Evolutionary conservation across 2,888 invertebrate species (phyloP).

Genomic region (Trachelus stipa): DNA sequence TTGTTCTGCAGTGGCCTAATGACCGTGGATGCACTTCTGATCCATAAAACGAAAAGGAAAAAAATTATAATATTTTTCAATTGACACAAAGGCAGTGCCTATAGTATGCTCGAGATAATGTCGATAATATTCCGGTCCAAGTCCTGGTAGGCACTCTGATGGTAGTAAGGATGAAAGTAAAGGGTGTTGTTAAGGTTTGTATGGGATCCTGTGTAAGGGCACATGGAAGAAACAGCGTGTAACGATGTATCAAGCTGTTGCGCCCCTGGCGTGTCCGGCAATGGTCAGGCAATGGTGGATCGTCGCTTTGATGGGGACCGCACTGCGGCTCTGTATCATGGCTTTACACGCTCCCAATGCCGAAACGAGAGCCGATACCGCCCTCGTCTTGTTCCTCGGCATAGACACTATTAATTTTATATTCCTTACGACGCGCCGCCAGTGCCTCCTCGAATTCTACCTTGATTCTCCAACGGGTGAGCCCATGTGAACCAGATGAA

Average conservation of each 20-base stretch:
- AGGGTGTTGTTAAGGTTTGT: background rate
- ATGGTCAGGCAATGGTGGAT: conserved; percentile 61
- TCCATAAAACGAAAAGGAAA: background rate
- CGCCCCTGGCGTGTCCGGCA: conserved; percentile 65
- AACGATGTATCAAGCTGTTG: conserved; percentile 67
- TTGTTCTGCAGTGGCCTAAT: background rate
- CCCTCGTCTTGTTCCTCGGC: conserved; percentile 55
- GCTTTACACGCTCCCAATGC: conserved; percentile 62
- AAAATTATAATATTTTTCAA: background rate
- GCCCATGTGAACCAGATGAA: background rate
- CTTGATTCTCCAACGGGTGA: conserved; percentile 11
- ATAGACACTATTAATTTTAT: conserved; percentile 65
- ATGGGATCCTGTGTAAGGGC: conserved; percentile 32
- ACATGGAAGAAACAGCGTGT: conserved; percentile 62
- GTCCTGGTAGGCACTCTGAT: background rate
- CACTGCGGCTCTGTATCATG: conserved; percentile 59
- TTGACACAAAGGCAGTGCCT: background rate
- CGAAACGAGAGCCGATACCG: conserved; percentile 63
- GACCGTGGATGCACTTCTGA: background rate
- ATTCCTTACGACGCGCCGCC: conserved; percentile 42
- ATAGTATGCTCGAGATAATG: background rate
- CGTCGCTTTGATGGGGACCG: conserved; percentile 61
- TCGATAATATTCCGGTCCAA: background rate
- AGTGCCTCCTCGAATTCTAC: conserved; percentile 26
- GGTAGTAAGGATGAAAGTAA: background rate